Evolutionary conservation across 2,888 invertebrate genomes (phyloP).

Genomic region (Aquatica leii): DNA sequence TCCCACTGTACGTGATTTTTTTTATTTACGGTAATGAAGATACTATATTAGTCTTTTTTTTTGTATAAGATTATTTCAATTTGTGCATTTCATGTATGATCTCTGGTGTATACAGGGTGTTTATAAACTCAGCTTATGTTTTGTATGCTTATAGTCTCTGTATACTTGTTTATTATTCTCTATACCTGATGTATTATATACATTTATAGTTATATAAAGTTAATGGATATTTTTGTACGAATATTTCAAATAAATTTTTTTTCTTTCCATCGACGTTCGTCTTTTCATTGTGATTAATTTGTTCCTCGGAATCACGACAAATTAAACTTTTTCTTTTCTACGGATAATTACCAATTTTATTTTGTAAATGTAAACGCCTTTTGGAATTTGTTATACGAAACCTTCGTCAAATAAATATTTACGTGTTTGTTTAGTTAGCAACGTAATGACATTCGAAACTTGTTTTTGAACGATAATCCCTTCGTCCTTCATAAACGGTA

Average conservation of each 20-base stretch:
- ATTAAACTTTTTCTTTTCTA: no score
- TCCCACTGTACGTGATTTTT: neutral
- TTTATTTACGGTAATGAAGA: neutral
- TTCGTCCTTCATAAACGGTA: neutral
- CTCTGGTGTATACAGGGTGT: conserved; percentile 12
- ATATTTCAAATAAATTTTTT: conserved; percentile 46
- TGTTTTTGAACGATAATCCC: neutral
- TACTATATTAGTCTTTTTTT: no score
- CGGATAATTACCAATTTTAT: no score
- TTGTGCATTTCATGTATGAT: conserved; percentile 1
- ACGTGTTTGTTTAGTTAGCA: no score
- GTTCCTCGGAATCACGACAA: neutral
- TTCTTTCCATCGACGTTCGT: conserved; percentile 30
- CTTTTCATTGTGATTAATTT: neutral
- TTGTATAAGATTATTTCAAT: conserved; percentile 1
- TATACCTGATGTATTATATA: conserved; percentile 41
- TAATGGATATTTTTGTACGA: conserved; percentile 53
- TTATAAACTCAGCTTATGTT: neutral
- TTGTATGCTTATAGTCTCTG: conserved; percentile 10
- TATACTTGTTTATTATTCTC: conserved; percentile 16
- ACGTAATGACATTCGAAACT: no score
- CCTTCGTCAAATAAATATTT: no score
- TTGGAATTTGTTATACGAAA: no score
- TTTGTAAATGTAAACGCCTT: no score
- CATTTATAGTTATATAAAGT: conserved; percentile 46